phyloP scores from a whole-genome alignment of 2,113 vertebrate genomes.

The Barbus barbus region DNA sequence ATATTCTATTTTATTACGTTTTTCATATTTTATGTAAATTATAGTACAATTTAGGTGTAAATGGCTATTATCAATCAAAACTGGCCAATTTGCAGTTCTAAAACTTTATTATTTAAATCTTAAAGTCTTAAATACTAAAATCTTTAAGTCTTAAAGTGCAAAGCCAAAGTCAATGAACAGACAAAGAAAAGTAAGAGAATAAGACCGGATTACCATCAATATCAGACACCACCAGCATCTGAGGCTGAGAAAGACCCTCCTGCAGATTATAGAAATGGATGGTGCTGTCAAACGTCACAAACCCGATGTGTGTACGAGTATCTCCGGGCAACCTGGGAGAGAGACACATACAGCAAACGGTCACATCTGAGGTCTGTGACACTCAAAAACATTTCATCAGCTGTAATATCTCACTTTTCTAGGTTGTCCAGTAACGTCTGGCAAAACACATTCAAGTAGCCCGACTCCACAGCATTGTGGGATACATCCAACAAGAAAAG shows the following conservation, averaged over 20 bases:
- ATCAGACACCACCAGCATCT: conserved; percentile 97
- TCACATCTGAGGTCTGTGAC: not conserved
- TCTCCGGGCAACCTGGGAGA: conserved; percentile 89
- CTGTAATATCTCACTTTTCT: conserved; percentile 85
- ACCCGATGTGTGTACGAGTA: conserved; percentile 89
- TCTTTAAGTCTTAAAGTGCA: not conserved
- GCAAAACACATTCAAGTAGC: conserved; percentile 91
- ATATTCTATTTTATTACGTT: no score
- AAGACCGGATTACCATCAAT: conserved; percentile 82
- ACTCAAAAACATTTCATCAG: no score
- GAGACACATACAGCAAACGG: conserved; percentile 42
- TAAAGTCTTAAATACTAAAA: no score
- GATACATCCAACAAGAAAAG: conserved; percentile 96
- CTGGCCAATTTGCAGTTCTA: not conserved
- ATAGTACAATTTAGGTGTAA: not conserved
- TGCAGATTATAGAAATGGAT: conserved; percentile 97
- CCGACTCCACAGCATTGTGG: conserved; percentile 92
- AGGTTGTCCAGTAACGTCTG: conserved; percentile 90
- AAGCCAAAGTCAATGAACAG: not conserved
- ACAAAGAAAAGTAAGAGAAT: not conserved
- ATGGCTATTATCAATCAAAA: not conserved
- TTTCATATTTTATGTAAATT: no score
- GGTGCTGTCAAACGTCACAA: conserved; percentile 95
- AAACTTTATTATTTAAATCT: not conserved
- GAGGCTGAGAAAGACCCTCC: conserved; percentile 92